phyloP scores from a whole-genome alignment of 1,140 invertebrate genomes.

The Aradophagus sp. region DNA sequence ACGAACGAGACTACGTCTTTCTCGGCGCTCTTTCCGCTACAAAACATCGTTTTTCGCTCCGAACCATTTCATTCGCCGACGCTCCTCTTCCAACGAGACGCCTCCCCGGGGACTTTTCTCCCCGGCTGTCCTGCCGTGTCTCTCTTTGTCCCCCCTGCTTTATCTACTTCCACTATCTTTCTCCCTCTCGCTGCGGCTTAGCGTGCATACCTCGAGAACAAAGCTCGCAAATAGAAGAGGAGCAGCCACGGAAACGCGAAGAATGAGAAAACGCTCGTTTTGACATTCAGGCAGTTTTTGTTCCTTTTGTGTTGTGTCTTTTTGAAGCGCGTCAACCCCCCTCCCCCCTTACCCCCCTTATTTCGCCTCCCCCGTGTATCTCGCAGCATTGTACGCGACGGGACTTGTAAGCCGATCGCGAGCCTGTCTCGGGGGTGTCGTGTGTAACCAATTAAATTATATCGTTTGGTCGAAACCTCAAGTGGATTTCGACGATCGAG shows the following conservation, averaged over 20 bases:
- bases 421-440: constrained; percentile 14
- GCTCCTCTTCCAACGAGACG: constrained; percentile 28
- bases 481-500: too few relatives aligned
- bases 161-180: constrained; percentile 1
- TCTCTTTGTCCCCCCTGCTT: constrained; percentile 6
- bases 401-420: constrained; percentile 3
- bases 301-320: constrained; percentile 26
- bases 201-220: constrained; percentile 41
- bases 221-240: constrained; percentile 48
- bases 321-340: constrained; percentile 13
- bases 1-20: too few relatives aligned
- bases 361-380: constrained; percentile 18
- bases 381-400: constrained; percentile 33
- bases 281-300: constrained; percentile 42
- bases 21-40: constrained; percentile 14
- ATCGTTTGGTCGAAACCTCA: background rate
- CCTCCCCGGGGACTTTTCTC: constrained; percentile 49
- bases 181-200: constrained; percentile 20
- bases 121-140: constrained; percentile 8
- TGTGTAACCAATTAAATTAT: constrained; percentile 29
- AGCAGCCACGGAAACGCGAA: constrained; percentile 50
- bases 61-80: constrained; percentile 39
- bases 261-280: constrained; percentile 51
- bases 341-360: too few relatives aligned
- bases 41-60: constrained; percentile 52